Base-by-base conservation (phyloP, 2,113 vertebrate genomes). In the Dolichotis patagonum region DNA sequence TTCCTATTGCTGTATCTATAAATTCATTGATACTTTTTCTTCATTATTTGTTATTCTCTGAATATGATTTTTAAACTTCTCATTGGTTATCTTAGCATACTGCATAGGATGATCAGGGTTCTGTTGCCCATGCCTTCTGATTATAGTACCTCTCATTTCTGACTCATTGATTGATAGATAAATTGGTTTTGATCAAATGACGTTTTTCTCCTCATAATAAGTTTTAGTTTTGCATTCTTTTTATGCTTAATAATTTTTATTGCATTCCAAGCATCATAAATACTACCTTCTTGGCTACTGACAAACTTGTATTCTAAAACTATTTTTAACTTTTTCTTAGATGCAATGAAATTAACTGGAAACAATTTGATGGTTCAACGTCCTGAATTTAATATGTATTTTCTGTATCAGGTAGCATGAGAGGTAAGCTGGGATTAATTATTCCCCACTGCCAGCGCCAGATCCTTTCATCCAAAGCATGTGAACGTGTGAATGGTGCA, bases 261-360 rank as follows among this genome's bases (percentile, higher is more conserved):
- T 87, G 41, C 12, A 22, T 63, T 7, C 52, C 32, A 75, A 10
- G 32, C 26, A n/a, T 35, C 35, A 32, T 35, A 63, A 73, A 94
- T 75, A 87, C 43, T 75, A 41, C 73, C 32, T 86, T 75, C 2
- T 75, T n/a, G 35, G 14, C 12, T 90, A 24, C 8, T 65, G 17
- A 30, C 46, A 65, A 90, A 46, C 71, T 85, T 82, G 17, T n/a
- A 87, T 49, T 87, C 28, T 86, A 65, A 88, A 95, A 86, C 38
- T 86, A 81, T 43, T 85, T 43, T 63, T 46, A 90, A 26, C n/a
- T 73, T 94, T 93, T 94, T 73, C n/a, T 62, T 14, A 93, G 35
- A 85, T 78, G 32, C n/a, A 56, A 43, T 28, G 41, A 77, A 85
- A n/a, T 83, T 49, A 63, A 5, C 41, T 77, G 73, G 73, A 77